Base-by-base conservation (phyloP, 1,140 invertebrate genomes). In the Panonychus citri region DNA sequence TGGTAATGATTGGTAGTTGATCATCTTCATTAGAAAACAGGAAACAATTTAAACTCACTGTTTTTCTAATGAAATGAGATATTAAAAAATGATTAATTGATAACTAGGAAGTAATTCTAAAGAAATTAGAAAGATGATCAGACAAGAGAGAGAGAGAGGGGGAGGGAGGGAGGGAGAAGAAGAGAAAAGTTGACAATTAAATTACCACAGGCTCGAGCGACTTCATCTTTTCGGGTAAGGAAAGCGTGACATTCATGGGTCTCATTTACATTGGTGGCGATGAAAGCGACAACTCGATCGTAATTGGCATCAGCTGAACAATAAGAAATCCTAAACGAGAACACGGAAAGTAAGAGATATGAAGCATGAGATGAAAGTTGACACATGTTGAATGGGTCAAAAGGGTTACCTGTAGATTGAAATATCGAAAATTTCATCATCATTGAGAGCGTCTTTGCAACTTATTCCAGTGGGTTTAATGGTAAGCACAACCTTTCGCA, bases 211-310 rank as follows among this genome's bases (percentile, higher is more conserved):
- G 80, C 78, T 64, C 85, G 77, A 1, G 85, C 74, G 60, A 83
- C 77, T 74, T 85, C 85, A 61, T 79, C 72, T 64, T 85, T 83
- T 1, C 78, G 74, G 68, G 85, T 88, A 1, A 85, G 73, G 68
- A 85, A 89, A 42, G 82, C 83, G 69, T 88, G 82, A 63, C 84
- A 88, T 62, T 85, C 80, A 71, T 83, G 79, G 5, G 77, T 78
- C 63, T 87, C 82, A 65, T 80, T 78, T 49, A 74, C 74, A 69
- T 81, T 78, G 57, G 81, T 77, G 25, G 83, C 74, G 51, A 89
- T 84, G 67, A 87, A 88, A 0, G 85, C 83, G 67, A 89, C 87
- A 7, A 88, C 80, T 58, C 83, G 79, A 53, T 81, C 78, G 67
- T 85, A 81, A 12, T 77, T 76, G 24, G 81, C 79, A 64, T 89